These are phyloP conservation scores for Axea sp. DNA, from an alignment of 2,888 invertebrate genomes.

Conservation along the genomic window DNA sequence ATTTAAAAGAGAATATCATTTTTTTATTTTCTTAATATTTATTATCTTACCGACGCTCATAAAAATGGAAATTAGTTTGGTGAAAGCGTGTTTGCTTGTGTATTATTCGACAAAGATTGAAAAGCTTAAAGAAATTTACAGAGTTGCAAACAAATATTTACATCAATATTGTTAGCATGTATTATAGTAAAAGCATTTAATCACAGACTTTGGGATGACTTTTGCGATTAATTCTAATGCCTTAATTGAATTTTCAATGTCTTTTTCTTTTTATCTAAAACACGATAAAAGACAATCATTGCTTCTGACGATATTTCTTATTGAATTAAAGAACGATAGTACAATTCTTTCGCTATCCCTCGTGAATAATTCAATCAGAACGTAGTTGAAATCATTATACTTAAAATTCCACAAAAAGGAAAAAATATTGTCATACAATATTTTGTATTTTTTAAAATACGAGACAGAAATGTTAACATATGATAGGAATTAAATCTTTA, in stretches of 20 bases:
- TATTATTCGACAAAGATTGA: no score
- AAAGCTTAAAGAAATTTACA: no score
- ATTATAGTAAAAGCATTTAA: no score
- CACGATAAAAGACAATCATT: constrained; percentile 31
- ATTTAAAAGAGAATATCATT: no score
- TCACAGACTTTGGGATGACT: no score
- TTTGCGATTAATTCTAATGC: constrained; percentile 19
- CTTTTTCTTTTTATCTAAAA: background rate
- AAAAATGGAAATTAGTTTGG: no score
- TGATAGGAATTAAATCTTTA: constrained; percentile 20
- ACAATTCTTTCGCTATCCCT: constrained; percentile 20
- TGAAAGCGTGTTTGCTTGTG: no score
- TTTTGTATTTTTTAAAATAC: background rate
- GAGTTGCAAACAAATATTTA: no score
- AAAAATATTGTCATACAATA: background rate
- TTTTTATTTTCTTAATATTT: no score
- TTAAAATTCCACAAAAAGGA: constrained; percentile 15
- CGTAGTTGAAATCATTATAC: constrained; percentile 19
- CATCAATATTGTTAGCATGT: no score
- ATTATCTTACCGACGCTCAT: no score
- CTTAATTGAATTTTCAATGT: constrained; percentile 17
- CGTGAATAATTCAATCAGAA: constrained; percentile 48
- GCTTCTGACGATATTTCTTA: constrained; percentile 29
- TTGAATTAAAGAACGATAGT: constrained; percentile 36
- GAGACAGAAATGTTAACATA: background rate